Conservation (phyloP, 2,113 vertebrate species). For the Callocephalon fimbriatum region DNA sequence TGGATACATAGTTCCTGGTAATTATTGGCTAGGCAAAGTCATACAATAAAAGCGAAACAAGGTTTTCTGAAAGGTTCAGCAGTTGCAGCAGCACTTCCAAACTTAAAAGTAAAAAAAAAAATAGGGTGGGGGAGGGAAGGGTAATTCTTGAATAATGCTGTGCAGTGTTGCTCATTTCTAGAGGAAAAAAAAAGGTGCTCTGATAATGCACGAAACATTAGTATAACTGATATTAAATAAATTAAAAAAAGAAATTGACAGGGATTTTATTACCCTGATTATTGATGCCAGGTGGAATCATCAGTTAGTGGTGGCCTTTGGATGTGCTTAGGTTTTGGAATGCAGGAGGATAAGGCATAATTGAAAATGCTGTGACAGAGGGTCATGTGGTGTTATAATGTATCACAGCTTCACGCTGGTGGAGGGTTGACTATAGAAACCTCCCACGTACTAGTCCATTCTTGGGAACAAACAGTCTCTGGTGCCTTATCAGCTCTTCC, state of each 20-base stretch:
- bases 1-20: slow-evolving; percentile 11
- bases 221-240: not conserved
- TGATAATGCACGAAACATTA: slow-evolving; percentile 11
- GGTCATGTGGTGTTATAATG: rapidly evolving
- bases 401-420: not conserved
- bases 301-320: not conserved
- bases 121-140: rapidly evolving
- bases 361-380: not conserved
- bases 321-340: not conserved
- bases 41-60: not conserved
- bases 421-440: not conserved
- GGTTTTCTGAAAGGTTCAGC: not conserved
- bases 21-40: not conserved
- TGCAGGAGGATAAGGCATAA: not conserved
- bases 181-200: not conserved
- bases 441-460: rapidly evolving
- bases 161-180: not conserved
- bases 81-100: not conserved
- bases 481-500: not conserved
- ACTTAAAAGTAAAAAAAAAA: not conserved
- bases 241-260: not conserved
- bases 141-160: not conserved
- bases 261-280: slow-evolving; percentile 33
- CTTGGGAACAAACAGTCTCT: not conserved
- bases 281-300: not conserved